Evolutionary conservation across 2,888 invertebrate species (phyloP).

Genomic region (Silvanus unidentatus): DNA sequence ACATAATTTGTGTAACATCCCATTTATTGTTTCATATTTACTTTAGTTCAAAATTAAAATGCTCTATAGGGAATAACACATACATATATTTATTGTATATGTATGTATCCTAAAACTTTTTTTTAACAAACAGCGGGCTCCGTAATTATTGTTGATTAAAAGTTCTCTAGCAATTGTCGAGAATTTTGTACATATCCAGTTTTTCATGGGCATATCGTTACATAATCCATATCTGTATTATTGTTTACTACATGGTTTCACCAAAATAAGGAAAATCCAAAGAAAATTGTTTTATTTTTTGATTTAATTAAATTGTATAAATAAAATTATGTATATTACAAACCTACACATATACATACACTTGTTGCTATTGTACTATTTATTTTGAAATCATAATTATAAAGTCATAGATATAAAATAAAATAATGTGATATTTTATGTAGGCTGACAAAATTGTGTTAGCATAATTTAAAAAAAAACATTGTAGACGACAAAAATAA

Average conservation of each 20-base stretch:
- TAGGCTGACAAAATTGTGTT: conserved; percentile 34
- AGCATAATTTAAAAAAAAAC: neutral
- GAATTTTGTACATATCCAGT: too few relatives aligned
- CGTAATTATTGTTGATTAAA: too few relatives aligned
- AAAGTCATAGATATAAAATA: conserved; percentile 17
- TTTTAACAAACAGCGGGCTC: too few relatives aligned
- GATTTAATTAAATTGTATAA: neutral
- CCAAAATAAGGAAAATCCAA: too few relatives aligned
- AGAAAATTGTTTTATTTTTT: neutral
- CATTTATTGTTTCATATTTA: too few relatives aligned
- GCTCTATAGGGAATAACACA: too few relatives aligned
- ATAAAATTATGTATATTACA: too few relatives aligned
- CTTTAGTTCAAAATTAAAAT: too few relatives aligned
- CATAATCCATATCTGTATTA: conserved; percentile 18
- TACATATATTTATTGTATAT: too few relatives aligned
- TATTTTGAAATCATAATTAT: conserved; percentile 3
- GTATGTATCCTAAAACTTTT: too few relatives aligned
- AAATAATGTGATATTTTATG: conserved; percentile 46
- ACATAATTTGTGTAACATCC: too few relatives aligned
- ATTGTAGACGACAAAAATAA: neutral
- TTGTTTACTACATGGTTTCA: conserved; percentile 15
- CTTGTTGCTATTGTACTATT: conserved; percentile 25
- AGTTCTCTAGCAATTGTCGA: too few relatives aligned
- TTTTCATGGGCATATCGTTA: conserved; percentile 28
- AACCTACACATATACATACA: conserved; percentile 18